Base-by-base conservation (phyloP, 2,888 invertebrate species). In the Muscina levida region DNA sequence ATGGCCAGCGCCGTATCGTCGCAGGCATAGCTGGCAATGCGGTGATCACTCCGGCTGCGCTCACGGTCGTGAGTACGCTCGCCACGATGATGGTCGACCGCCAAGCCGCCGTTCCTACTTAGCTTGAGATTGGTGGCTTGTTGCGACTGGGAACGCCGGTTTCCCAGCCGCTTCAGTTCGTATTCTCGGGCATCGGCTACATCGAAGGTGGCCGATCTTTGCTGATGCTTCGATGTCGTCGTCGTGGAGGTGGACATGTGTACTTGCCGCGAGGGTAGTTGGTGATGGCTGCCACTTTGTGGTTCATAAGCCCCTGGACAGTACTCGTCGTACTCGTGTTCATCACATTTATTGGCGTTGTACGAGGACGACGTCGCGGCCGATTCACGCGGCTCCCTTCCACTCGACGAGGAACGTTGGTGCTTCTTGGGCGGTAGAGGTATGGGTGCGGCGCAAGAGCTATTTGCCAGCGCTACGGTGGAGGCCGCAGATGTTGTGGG, bases 281-380 rank as follows among this genome's bases (percentile, higher is more conserved):
- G 83, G 17, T 83, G 79, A 26, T 82, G 83, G 56, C 72, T 62
- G 53, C 72, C 56, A 19, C 72, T 79, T 82, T 84, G 83, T 15
- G 75, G 56, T 15, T 86, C 85, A 42, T 83, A 83, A 10, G 83
- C 83, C 81, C 88, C 88, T 53, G 90, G 90, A 77, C 87, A 89
- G 67, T 89, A 90, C 83, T 89, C 89, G 72, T 89, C 89, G 82
- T 89, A 89, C 53, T 89, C 90, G 75, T 90, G 90, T 22, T 89
- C 89, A 73, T 89, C 90, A 84, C 89, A 89, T 44, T 79, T 57
- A 82, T 87, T 89, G 5, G 87, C 88, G 78, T 87, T 88, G 83
- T 85, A 85, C 67, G 85, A 70, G 48, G 75, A 66, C 48, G 76
- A 68, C 13, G 67, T 10, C 67, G 75, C 77, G 13, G 81, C 57